Percentiles rank a stretch among this genome's conserved stretches.
phyloP scores from a whole-genome alignment of 2,888 invertebrate species.

The Eupeodes latifasciatus region DNA sequence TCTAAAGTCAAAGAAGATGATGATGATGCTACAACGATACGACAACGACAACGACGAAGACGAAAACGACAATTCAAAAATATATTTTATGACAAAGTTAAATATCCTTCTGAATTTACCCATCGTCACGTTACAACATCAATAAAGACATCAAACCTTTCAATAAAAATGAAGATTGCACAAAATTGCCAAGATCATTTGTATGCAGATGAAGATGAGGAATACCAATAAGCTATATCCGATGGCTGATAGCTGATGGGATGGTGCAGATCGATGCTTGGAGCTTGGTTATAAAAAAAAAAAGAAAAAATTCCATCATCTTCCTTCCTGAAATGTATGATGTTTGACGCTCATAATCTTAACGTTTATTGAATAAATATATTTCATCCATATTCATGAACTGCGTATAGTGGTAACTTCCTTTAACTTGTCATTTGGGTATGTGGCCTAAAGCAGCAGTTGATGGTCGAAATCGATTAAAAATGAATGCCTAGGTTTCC shows the following conservation, averaged over 20 bases:
- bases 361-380: constrained; percentile 66
- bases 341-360: constrained; percentile 42
- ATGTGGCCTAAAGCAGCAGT: constrained; percentile 10
- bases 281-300: no score
- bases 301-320: no score
- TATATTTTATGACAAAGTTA: constrained; percentile 32
- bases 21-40: no score
- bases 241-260: no score
- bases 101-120: constrained; percentile 51
- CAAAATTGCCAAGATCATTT: constrained; percentile 53
- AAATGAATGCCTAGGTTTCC: constrained; percentile 6
- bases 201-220: constrained; percentile 41
- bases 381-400: constrained; percentile 24
- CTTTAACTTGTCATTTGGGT: constrained; percentile 8
- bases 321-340: constrained; percentile 6
- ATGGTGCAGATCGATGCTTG: no score
- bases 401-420: constrained; percentile 30
- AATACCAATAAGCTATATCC: neutral
- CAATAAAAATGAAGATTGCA: constrained; percentile 46
- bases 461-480: constrained; percentile 63
- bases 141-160: constrained; percentile 62
- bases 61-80: neutral
- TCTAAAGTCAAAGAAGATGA: no score
- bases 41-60: neutral
- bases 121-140: constrained; percentile 59